Evolutionary conservation across 2,797 vertebrate genomes (phyloP).

Genomic region (Limnodromus scolopaceus): DNA sequence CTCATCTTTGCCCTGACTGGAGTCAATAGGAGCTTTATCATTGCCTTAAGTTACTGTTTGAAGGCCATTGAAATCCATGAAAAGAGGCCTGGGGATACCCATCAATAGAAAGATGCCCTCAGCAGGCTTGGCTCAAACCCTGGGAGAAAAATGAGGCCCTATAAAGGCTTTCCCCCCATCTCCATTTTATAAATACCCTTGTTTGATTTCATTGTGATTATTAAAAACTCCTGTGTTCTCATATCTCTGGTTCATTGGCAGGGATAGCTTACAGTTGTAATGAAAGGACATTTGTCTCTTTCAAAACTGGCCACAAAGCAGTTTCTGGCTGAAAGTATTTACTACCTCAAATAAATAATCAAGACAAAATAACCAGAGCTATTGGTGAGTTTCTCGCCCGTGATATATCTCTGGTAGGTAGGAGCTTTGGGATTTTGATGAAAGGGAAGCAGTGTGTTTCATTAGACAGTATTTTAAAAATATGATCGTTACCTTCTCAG

Average conservation of each 20-base stretch:
- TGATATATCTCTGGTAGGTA: not conserved
- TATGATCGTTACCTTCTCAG: not conserved
- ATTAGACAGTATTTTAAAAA: not conserved
- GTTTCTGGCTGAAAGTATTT: not conserved
- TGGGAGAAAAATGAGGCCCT: not conserved
- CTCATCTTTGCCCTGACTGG: not conserved
- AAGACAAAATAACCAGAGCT: not conserved
- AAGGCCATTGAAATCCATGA: not conserved
- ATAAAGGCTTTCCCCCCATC: not conserved
- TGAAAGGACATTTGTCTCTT: constrained; percentile 42
- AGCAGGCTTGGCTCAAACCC: constrained; percentile 6
- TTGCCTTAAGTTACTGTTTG: not conserved
- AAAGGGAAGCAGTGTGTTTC: not conserved
- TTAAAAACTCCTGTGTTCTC: constrained; percentile 17
- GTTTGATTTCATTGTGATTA: not conserved
- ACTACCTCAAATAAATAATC: not conserved
- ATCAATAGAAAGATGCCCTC: not conserved
- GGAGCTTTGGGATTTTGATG: constrained; percentile 3
- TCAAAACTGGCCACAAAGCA: constrained; percentile 10
- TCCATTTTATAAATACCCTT: not conserved
- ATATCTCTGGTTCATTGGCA: not conserved
- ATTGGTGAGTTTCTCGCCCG: not conserved
- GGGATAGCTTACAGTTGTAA: not conserved
- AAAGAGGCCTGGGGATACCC: not conserved
- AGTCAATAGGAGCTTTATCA: constrained; percentile 4